Evolutionary conservation across 2,888 invertebrate species (phyloP).

Genomic region (Chaetogeoica ovagalla): DNA sequence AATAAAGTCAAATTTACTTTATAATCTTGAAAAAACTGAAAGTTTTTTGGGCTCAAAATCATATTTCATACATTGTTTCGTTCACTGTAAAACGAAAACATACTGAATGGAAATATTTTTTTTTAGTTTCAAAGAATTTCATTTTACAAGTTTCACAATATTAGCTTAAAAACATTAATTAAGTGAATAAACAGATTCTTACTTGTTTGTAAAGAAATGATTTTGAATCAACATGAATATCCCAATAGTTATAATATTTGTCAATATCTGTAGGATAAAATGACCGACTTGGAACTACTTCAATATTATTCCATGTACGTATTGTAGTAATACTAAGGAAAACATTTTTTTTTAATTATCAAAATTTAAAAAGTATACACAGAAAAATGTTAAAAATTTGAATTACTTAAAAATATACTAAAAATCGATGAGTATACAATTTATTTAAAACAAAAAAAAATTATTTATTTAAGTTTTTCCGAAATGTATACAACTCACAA

Average conservation of each 20-base stretch:
- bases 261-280: conserved; percentile 62
- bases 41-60: not conserved
- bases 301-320: conserved; percentile 63
- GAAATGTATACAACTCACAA: too few species aligned
- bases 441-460: not conserved
- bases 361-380: conserved; percentile 54
- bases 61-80: not conserved
- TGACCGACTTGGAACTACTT: conserved; percentile 64
- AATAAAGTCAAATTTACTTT: conserved; percentile 5
- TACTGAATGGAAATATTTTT: too few species aligned
- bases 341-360: conserved; percentile 39
- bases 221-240: conserved; percentile 68
- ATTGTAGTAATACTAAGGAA: conserved; percentile 53
- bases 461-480: too few species aligned
- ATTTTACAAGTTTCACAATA: too few species aligned
- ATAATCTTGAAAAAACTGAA: not conserved
- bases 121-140: too few species aligned
- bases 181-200: conserved; percentile 55
- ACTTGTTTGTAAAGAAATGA: conserved; percentile 84
- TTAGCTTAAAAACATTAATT: conserved; percentile 5
- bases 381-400: conserved; percentile 1
- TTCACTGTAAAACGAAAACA: not conserved
- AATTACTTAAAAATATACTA: not conserved
- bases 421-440: not conserved
- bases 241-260: conserved; percentile 67